A percentile compares a stretch with the other conserved stretches of the same genome.
These are phyloP conservation scores for Platycercus adscitus DNA, from an alignment of 2,113 vertebrate genomes.

Conservation along the genomic window DNA sequence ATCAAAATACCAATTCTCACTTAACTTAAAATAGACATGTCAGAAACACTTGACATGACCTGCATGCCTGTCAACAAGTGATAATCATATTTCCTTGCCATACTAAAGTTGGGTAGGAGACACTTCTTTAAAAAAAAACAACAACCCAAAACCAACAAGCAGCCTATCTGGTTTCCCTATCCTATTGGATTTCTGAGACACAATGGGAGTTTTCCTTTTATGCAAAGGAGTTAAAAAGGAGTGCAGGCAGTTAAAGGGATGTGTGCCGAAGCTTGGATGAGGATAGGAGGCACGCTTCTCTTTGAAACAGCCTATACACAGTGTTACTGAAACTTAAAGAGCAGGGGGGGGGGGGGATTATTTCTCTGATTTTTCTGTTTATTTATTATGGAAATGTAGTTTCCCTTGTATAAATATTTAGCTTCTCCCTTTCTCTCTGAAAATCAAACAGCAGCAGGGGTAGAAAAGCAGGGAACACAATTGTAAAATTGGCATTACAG, in stretches of 20 bases:
- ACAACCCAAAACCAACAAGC: neutral
- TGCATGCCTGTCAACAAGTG: conserved; percentile 67
- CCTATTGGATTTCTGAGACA: conserved; percentile 12
- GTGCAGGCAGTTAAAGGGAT: neutral
- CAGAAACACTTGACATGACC: conserved; percentile 59
- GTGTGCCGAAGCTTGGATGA: neutral
- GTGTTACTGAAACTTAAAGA: conserved; percentile 11
- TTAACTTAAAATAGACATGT: conserved; percentile 64
- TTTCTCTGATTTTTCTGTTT: conserved; percentile 25
- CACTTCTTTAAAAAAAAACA: neutral
- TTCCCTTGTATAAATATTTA: conserved; percentile 40
- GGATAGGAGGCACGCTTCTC: neutral
- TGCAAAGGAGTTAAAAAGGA: neutral
- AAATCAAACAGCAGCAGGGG: conserved; percentile 18
- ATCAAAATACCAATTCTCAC: conserved; percentile 58
- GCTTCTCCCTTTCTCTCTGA: conserved; percentile 10
- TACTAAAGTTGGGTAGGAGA: conserved; percentile 44
- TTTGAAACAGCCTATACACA: neutral
- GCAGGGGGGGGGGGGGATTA: neutral
- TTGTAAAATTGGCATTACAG: neutral
- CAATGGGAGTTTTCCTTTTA: neutral
- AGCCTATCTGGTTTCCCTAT: neutral
- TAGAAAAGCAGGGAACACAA: conserved; percentile 7
- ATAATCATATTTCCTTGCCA: conserved; percentile 63
- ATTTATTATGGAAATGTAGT: conserved; percentile 50